A percentile compares a stretch with the other conserved stretches of the same genome.
Evolutionary conservation across 2,113 vertebrate species (phyloP).

Genomic region (Cephalopterus ornatus): DNA sequence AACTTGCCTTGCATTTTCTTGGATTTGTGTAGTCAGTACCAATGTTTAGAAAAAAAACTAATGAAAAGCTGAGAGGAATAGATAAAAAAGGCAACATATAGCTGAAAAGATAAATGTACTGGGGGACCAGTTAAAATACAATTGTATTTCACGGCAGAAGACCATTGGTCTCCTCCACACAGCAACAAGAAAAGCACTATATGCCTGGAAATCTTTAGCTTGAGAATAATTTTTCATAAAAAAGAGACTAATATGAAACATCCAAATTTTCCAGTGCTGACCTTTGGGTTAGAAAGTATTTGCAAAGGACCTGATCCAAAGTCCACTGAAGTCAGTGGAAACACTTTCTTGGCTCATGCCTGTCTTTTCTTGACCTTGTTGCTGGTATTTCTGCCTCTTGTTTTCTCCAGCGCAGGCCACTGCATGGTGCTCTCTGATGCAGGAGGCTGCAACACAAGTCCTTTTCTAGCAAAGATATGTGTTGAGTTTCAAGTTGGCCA

Average conservation of each 20-base stretch:
- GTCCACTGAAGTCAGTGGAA: not conserved
- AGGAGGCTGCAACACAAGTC: not conserved
- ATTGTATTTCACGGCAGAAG: not conserved
- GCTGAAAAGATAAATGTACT: not conserved
- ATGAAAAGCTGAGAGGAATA: not conserved
- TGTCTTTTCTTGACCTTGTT: not conserved
- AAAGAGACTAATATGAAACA: not conserved
- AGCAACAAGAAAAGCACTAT: not conserved
- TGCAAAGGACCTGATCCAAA: not conserved
- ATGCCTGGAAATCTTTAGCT: not conserved
- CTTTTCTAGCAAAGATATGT: not conserved
- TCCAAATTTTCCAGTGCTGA: not conserved
- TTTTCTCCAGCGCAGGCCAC: not conserved
- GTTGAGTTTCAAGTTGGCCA: not conserved
- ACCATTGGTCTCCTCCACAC: not conserved
- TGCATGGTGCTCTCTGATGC: rapidly evolving
- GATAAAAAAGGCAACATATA: not conserved
- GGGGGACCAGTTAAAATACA: not conserved
- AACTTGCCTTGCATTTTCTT: conserved; percentile 13
- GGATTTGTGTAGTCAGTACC: not conserved
- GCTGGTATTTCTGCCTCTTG: not conserved
- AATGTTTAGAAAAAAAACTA: not conserved
- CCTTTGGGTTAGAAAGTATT: not conserved
- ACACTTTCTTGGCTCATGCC: not conserved
- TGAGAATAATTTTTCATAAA: not conserved